These are phyloP conservation scores for Dreissena rostriformis DNA, from an alignment of 1,140 invertebrate genomes.

Conservation along the genomic window DNA sequence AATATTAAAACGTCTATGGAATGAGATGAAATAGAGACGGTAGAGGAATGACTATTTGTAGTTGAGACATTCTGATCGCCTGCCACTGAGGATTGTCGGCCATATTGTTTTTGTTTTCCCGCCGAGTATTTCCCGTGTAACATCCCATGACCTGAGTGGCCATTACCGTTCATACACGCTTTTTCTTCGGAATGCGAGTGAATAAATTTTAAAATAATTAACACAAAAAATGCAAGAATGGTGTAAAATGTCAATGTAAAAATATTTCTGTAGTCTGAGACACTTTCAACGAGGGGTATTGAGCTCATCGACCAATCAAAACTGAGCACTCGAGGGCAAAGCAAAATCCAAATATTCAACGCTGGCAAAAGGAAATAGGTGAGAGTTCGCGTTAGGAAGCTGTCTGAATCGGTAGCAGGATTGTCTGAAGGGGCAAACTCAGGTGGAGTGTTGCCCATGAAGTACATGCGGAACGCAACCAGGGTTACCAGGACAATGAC, in stretches of 20 bases:
- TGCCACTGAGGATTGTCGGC: conserved; percentile 29
- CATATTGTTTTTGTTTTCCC: conserved; percentile 33
- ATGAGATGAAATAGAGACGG: conserved; percentile 4
- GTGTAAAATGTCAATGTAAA: conserved; percentile 89
- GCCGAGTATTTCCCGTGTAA: conserved; percentile 29
- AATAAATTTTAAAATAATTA: conserved; percentile 31
- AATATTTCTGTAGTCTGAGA: conserved; percentile 91
- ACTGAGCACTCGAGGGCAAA: conserved; percentile 94
- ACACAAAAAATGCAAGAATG: conserved; percentile 67
- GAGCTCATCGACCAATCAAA: conserved; percentile 99
- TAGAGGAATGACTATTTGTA: conserved; percentile 55
- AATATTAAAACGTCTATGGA: conserved; percentile 67
- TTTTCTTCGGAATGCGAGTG: conserved; percentile 11
- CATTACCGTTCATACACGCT: conserved; percentile 64
- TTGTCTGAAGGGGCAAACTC: conserved; percentile 92
- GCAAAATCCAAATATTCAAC: conserved; percentile 93
- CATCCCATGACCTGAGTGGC: conserved; percentile 42
- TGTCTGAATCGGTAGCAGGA: conserved; percentile 85
- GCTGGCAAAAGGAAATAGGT: conserved; percentile 96
- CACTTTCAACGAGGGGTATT: conserved; percentile 92
- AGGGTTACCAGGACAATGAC: conserved; percentile 89
- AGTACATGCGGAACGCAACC: conserved; percentile 88
- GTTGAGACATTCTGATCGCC: conserved; percentile 27
- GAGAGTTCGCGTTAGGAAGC: conserved; percentile 89
- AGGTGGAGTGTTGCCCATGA: conserved; percentile 97